Conservation (phyloP, 2,113 vertebrate genomes). For the Xiphophorus hellerii region DNA sequence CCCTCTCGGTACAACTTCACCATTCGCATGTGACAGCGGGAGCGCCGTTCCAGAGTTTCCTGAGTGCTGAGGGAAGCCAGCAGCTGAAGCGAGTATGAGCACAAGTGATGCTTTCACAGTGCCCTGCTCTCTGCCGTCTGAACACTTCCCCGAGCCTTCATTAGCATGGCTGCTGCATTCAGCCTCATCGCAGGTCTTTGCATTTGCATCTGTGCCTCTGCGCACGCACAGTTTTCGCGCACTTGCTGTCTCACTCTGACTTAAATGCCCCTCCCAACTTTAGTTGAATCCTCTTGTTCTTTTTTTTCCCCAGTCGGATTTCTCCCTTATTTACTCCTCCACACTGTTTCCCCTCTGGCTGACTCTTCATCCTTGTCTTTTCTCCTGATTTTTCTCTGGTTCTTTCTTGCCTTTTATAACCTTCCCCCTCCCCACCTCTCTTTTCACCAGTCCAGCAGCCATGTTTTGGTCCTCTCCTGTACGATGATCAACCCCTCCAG, state of each 20-base stretch:
- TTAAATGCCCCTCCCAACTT: conserved; percentile 35
- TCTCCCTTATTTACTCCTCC: conserved; percentile 63
- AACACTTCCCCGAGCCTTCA: conserved; percentile 74
- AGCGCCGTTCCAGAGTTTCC: conserved; percentile 69
- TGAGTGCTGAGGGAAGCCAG: conserved; percentile 74
- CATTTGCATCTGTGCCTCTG: conserved; percentile 49
- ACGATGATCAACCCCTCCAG: conserved; percentile 52
- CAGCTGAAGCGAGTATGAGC: conserved; percentile 78
- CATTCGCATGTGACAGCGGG: conserved; percentile 69
- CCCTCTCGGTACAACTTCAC: conserved; percentile 51
- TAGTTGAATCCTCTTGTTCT: conserved; percentile 57
- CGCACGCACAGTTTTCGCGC: not conserved
- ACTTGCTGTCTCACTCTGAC: conserved; percentile 8
- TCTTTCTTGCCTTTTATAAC: conserved; percentile 14
- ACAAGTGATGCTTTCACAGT: conserved; percentile 83
- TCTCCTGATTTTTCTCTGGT: conserved; percentile 49
- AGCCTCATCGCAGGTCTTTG: conserved; percentile 67
- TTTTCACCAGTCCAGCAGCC: conserved; percentile 33
- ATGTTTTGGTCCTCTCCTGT: conserved; percentile 49
- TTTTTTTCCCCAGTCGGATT: conserved; percentile 54
- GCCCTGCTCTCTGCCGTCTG: conserved; percentile 69
- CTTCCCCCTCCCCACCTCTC: not conserved
- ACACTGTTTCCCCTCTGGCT: conserved; percentile 56
- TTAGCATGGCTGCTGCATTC: conserved; percentile 80
- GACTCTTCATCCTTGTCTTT: conserved; percentile 49